A percentile compares a stretch with the other conserved stretches of the same genome.
Conservation (phyloP, 1,140 invertebrate genomes). For the Diuraphis noxia region DNA sequence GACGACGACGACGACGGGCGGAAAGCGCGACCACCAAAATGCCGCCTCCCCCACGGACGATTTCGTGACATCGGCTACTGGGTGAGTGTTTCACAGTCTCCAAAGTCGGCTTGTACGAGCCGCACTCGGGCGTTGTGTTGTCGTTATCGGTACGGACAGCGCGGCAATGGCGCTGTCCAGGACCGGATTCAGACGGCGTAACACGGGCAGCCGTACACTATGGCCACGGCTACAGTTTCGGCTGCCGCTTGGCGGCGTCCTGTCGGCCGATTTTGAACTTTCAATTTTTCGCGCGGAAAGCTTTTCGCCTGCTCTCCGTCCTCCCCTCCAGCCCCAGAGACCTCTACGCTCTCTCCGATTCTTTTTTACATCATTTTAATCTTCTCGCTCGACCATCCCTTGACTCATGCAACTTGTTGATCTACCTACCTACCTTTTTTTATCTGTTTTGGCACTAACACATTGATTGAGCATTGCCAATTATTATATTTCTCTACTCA, state of each 20-base stretch:
- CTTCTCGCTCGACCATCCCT: not conserved
- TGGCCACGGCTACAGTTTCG: not conserved
- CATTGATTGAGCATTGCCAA: slow-evolving; percentile 5
- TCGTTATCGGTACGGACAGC: not conserved
- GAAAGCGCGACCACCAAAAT: not conserved
- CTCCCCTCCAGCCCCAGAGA: too few species aligned
- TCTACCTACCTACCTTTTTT: not conserved
- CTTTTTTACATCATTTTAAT: not conserved
- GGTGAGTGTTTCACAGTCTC: not conserved
- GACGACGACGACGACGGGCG: slow-evolving; percentile 2
- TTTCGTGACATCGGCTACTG: slow-evolving; percentile 2
- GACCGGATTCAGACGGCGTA: not conserved
- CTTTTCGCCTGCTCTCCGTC: not conserved
- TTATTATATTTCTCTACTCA: not conserved
- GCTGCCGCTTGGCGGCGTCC: too few species aligned
- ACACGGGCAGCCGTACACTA: slow-evolving; percentile 32
- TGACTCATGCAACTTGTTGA: not conserved
- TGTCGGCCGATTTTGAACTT: not conserved
- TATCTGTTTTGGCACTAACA: not conserved
- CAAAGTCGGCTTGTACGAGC: not conserved
- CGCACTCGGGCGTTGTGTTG: not conserved
- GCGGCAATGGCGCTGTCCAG: not conserved
- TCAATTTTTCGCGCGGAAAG: not conserved
- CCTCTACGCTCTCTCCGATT: not conserved
- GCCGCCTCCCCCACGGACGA: not conserved